Conservation (phyloP, 2,888 invertebrate species). For the Dione juno region DNA sequence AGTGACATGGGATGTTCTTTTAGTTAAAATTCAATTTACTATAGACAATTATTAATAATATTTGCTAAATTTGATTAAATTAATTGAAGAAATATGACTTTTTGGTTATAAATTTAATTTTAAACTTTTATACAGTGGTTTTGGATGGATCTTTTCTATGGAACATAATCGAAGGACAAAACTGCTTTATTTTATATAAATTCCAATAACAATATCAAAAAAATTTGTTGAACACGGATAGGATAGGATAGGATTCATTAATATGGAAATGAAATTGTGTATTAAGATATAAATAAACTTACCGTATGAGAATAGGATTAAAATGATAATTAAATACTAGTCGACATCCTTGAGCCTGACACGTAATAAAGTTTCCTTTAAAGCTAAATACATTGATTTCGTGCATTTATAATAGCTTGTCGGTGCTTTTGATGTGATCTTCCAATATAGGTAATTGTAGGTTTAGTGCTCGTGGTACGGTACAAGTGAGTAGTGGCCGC, state of each 20-base stretch:
- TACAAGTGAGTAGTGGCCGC: conserved; percentile 51
- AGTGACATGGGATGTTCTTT: conserved; percentile 24
- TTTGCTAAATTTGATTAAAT: not conserved
- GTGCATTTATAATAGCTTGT: conserved; percentile 68
- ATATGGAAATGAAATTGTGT: conserved; percentile 30
- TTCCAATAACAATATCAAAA: conserved; percentile 7
- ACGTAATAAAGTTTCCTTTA: conserved; percentile 48
- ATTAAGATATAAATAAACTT: conserved; percentile 32
- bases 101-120: not conserved
- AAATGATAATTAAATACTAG: conserved; percentile 40
- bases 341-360: conserved; percentile 44
- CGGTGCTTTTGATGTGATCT: conserved; percentile 74
- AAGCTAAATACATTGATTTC: conserved; percentile 71
- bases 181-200: conserved; percentile 17
- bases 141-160: not conserved
- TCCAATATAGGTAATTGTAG: conserved; percentile 83
- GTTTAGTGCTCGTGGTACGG: conserved; percentile 66
- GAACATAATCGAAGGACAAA: not conserved
- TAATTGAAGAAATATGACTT: not conserved
- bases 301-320: conserved; percentile 38
- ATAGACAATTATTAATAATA: not conserved
- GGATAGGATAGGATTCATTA: conserved; percentile 26
- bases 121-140: not conserved
- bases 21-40: not conserved
- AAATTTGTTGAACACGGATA: conserved; percentile 5